Evolutionary conservation across 30 jellyfish, hydroid and myxozoan genomes (phyloP), one percentile per base, ranked within the genome.

Genomic region (Aurelia sp.): DNA sequence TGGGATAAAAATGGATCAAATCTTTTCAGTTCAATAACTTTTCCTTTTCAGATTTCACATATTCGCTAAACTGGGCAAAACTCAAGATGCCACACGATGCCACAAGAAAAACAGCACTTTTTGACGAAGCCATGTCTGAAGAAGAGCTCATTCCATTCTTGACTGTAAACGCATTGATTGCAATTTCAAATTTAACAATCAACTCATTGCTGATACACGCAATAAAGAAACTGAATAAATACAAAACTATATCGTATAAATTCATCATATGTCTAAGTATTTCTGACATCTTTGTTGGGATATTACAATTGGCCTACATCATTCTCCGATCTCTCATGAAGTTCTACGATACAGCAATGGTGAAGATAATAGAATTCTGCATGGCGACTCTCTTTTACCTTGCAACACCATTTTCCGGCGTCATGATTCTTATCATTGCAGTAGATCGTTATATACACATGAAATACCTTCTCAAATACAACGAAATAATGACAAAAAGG

Each of bases 391-490:
- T 76, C 50, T 76, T 76, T 40, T 76, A 76, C 77, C 9, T 76
- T 22, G 27, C 76, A 44, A 33, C 76, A 13, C 87, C 87, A 18
- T 76, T 76, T n/a, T 76, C 87, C 7, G 87, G 87, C 19, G 87
- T 74, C 22, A 76, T 76, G 87, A 76, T 76, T 47, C 87, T 76
- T 15, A 61, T 60, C 12, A 76, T 76, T 13, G 76, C 87, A 16
- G 87, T 63, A 4, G 91, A 81, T 81, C 82, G 91, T 10, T 81
- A 81, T 53, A 33, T 81, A 5, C 91, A 81, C 84, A 81, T 81
- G 91, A 66, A 69, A 27, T 67, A 63, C 78, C 60, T 81, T 18
- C 69, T 63, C 27, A 81, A 67, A 41, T 81, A 81, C 68, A 81
- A 27, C 50, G 47, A 16, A n/a, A 81, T 81, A 57, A 81, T 81